A percentile compares a stretch with the other conserved stretches of the same genome.
Evolutionary conservation across 1,140 invertebrate species (phyloP).

Genomic region (Saccostrea cuccullata): DNA sequence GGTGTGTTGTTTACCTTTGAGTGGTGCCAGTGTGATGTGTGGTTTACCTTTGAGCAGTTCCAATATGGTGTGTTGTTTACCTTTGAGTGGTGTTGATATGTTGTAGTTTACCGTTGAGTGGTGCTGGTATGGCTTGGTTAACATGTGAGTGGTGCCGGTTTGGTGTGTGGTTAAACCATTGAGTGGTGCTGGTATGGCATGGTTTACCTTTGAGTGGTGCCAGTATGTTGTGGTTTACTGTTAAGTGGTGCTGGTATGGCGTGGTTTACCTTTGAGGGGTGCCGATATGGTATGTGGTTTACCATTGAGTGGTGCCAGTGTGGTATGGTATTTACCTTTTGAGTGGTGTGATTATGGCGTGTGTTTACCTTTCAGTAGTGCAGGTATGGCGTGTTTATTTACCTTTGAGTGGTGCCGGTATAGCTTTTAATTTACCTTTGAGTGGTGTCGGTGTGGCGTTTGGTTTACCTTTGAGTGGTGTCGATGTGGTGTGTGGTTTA

Average conservation of each 20-base stretch:
- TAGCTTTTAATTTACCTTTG: not conserved
- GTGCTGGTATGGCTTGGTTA: not conserved
- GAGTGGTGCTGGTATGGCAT: too few relatives aligned
- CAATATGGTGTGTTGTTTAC: too few relatives aligned
- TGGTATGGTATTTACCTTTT: slow-evolving; percentile 24
- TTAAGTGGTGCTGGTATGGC: slow-evolving; percentile 30
- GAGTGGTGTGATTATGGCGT: not conserved
- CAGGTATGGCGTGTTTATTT: too few relatives aligned
- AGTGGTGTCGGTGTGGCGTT: not conserved
- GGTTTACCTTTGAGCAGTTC: slow-evolving; percentile 25
- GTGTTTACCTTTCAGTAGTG: too few relatives aligned
- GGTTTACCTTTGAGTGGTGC: too few relatives aligned
- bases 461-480: too few relatives aligned
- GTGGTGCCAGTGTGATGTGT: not conserved
- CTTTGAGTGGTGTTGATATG: too few relatives aligned
- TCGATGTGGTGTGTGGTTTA: too few relatives aligned
- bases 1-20: slow-evolving; percentile 18
- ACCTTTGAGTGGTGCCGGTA: too few relatives aligned
- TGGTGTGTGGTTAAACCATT: not conserved
- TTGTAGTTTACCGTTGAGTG: too few relatives aligned
- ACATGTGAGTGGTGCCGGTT: not conserved
- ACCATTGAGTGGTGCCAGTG: not conserved
- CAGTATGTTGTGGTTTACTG: not conserved
- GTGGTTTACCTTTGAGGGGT: slow-evolving; percentile 45
- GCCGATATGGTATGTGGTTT: not conserved